Evolutionary conservation across 1,140 invertebrate genomes (phyloP).

Genomic region (Patella vulgata): DNA sequence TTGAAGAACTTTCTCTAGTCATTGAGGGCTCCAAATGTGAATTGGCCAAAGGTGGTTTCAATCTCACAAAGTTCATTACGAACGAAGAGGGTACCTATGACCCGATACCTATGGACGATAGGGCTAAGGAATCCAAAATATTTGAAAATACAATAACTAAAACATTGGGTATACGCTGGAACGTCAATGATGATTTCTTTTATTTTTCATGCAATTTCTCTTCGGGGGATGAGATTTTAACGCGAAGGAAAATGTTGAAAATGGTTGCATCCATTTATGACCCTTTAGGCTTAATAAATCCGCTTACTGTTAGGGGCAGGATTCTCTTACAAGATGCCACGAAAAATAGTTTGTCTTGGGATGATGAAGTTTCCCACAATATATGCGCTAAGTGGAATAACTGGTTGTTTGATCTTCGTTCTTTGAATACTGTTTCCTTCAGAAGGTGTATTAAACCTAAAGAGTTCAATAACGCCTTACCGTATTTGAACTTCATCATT

Average conservation of each 20-base stretch:
- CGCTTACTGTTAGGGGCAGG: too few relatives aligned
- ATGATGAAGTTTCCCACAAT: too few relatives aligned
- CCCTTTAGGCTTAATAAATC: conserved; percentile 36
- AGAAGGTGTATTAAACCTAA: too few relatives aligned
- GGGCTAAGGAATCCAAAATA: conserved; percentile 33
- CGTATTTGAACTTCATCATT: conserved; percentile 38
- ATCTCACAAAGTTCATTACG: conserved; percentile 39
- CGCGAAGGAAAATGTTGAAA: conserved; percentile 32
- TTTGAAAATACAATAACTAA: too few relatives aligned
- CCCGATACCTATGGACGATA: conserved; percentile 25
- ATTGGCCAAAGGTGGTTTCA: conserved; percentile 26
- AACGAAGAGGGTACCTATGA: conserved; percentile 19
- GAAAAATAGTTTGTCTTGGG: too few relatives aligned
- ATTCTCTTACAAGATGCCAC: too few relatives aligned
- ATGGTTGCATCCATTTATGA: conserved; percentile 42
- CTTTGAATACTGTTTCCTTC: too few relatives aligned
- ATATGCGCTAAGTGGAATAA: too few relatives aligned
- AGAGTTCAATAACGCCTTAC: too few relatives aligned
- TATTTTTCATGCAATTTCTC: conserved; percentile 29
- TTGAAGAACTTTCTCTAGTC: conserved; percentile 23
- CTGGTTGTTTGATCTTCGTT: too few relatives aligned
- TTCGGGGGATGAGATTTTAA: conserved; percentile 24
- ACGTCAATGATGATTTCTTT: conserved; percentile 38
- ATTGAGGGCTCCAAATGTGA: conserved; percentile 21
- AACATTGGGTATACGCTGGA: conserved; percentile 35